A percentile compares a stretch with the other conserved stretches of the same genome.
phyloP scores from a whole-genome alignment of 2,888 invertebrate species.

The Hipparchia semele region DNA sequence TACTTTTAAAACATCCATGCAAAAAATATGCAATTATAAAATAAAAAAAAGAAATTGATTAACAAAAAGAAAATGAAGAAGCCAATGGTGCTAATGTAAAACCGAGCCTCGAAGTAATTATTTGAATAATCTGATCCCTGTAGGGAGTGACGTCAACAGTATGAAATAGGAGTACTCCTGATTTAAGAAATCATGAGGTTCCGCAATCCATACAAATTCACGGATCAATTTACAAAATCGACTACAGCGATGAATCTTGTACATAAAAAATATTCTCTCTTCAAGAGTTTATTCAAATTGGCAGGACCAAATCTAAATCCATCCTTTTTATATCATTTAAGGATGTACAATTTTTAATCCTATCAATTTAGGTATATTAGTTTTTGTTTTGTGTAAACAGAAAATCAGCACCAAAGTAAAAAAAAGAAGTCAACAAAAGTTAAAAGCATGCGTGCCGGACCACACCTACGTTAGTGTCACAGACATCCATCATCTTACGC shows the following conservation, averaged over 20 bases:
- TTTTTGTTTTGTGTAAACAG: neutral
- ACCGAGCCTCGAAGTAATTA: neutral
- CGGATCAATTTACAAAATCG: neutral
- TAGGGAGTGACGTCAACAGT: neutral
- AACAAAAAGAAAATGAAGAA: constrained; percentile 23
- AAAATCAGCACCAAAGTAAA: constrained; percentile 2
- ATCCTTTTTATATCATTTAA: neutral
- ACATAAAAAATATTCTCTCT: too few relatives aligned
- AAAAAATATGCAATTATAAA: neutral
- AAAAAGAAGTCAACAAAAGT: constrained; percentile 48
- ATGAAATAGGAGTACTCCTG: neutral
- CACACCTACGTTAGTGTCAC: constrained; percentile 61
- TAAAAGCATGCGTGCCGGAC: constrained; percentile 55
- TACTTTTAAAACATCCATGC: constrained; percentile 1
- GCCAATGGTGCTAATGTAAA: constrained; percentile 22
- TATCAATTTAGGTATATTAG: neutral
- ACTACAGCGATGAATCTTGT: neutral
- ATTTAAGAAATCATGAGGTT: neutral
- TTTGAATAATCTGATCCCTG: neutral
- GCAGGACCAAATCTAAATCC: neutral
- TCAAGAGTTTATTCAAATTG: neutral
- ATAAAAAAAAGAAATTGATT: constrained; percentile 3
- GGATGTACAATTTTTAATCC: neutral
- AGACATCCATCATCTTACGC: constrained; percentile 79
- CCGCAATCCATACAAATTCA: neutral